Percentiles rank a stretch among this genome's conserved stretches.
Conservation (phyloP, 2,888 invertebrate genomes). For the Conomelus anceps region DNA sequence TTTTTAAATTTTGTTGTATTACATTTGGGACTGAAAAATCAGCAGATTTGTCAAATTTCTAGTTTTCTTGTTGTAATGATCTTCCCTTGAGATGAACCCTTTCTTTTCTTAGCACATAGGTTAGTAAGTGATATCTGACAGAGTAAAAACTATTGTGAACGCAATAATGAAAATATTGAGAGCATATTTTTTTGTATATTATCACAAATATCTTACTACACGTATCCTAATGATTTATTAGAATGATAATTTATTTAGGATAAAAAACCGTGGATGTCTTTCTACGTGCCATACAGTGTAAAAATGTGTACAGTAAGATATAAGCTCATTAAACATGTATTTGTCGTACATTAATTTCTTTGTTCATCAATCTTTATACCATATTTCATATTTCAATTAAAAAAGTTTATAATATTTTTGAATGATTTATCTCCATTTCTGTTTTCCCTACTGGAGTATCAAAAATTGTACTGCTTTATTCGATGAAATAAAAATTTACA, state of each 20-base stretch:
- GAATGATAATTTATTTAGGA: neutral
- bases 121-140: neutral
- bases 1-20: no score
- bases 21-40: no score
- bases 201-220: neutral
- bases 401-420: no score
- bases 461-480: no score
- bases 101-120: neutral
- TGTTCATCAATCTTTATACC: neutral
- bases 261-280: constrained; percentile 17
- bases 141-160: neutral
- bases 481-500: no score
- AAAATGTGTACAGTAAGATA: neutral
- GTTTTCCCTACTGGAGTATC: no score
- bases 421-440: no score
- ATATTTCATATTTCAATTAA: no score
- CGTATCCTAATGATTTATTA: neutral
- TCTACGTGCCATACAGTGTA: constrained; percentile 13
- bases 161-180: neutral
- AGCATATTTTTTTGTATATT: neutral
- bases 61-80: no score
- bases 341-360: neutral
- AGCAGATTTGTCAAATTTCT: no score
- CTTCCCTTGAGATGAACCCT: no score
- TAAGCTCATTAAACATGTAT: neutral